Base-by-base conservation (phyloP, 2,888 invertebrate species). In the Brachylomia viminalis region DNA sequence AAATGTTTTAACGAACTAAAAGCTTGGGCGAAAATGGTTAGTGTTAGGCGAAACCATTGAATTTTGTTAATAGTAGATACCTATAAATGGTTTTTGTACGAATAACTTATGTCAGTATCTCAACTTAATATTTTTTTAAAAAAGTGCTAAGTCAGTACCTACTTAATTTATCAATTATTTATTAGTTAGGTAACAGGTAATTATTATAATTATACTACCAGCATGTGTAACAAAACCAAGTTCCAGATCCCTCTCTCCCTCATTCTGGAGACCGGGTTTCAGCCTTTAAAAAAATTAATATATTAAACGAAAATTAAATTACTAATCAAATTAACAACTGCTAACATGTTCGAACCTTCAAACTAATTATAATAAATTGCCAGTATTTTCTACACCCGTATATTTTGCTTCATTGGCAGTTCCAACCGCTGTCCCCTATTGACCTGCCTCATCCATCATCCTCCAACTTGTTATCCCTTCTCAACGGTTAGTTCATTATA, bases 371-470 rank as follows among this genome's bases (percentile, higher is more conserved):
- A 86, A 85, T 65, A 86, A 77, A 83, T 69, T 59, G 71, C 61
- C 56, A 72, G 59, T 68, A 84, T 59, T 76, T 75, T 59, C 72
- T 54, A 33, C 20, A 59, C 82, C 83, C 83, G 68, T 71, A 86
- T 86, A 72, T 62, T 69, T 68, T 42, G 59, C 79, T 72, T 59
- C 84, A 84, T 62, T 62, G 56, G 80, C 73, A 72, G 73, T 56
- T 58, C n/a, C 38, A 67, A 33, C 79, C 58, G 33, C n/a, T n/a
- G 75, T 77, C 87, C 75, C 77, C 82, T 82, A 79, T 85, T 87
- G 86, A 86, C 88, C 87, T 67, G 68, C 52, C 70, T 85, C 86
- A 86, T 86, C 88, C 79, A 88, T 86, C 86, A 86, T 88, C 33
- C 75, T 75, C 49, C 58, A 77, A 86, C 80, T 69, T 86, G 65